Evolutionary conservation across 2,888 invertebrate species (phyloP), one percentile per base, ranked within the genome.

Genomic region (Hololepta plana): DNA sequence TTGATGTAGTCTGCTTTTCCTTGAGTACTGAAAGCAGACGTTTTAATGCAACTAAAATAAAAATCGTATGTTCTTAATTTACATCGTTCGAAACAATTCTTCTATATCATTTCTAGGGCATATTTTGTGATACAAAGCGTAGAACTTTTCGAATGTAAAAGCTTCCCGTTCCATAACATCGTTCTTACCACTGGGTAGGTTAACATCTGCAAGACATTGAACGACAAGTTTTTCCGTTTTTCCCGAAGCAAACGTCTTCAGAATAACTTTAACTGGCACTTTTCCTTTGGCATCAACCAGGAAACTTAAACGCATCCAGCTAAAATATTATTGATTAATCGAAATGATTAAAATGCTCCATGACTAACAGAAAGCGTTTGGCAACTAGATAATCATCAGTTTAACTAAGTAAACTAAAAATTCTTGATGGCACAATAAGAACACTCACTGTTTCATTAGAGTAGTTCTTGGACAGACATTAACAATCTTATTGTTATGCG

Each of bases 91-190:
- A 52, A 96, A 99, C 14, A 99, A 62, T 49, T 96, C 96, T 46
- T 98, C 95, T 41, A 98, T 96, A 54, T 99, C 98, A 45, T 91
- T 93, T 43, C 98, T 69, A 3, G 98, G 98, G 48, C 96, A 98
- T 46, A 98, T 95, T 62, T 93, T 96, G 54, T 95, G 95, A 55
- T 98, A 98, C 7, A 98, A 64, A 26, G 85, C 80, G 57, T 96
- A 95, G 58, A 99, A 99, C 54, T 95, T 96, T 40, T 98, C 96
- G 50, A 96, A 98, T 1, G 95, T 96, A 51, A 98, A 96, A 25
- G 82, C 82, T 11, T 75, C 80, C 26, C 75, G 80, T 45, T 95
- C 93, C 59, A 99, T 90, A 20, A 80, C 82, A 48, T 93, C 96
- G 49, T 84, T 85, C 75, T 91, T 91, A 31, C 87, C 93, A 33